Evolutionary conservation across 2,113 vertebrate genomes (phyloP).

Genomic region (Morone saxatilis): DNA sequence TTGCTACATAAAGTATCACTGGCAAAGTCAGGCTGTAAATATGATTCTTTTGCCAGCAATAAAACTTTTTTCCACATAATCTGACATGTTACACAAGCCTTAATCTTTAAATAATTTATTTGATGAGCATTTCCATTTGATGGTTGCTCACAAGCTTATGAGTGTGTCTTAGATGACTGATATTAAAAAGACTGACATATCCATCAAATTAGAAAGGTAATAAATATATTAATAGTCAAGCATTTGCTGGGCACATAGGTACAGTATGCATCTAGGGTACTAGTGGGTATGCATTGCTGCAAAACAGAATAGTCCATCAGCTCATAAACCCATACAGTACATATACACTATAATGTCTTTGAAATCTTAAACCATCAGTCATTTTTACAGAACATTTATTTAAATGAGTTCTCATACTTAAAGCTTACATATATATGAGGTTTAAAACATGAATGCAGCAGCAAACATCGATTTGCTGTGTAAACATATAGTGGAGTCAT

Average conservation of each 20-base stretch:
- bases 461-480: background rate
- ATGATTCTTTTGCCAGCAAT: background rate
- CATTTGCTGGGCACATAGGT: constrained; percentile 30
- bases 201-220: constrained; percentile 16
- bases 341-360: background rate
- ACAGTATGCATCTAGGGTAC: constrained; percentile 49
- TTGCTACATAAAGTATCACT: constrained; percentile 18
- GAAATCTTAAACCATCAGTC: background rate
- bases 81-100: background rate
- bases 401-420: background rate
- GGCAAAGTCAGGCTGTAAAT: constrained; percentile 19
- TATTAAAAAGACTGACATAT: constrained; percentile 11
- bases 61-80: background rate
- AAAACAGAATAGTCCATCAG: constrained; percentile 25
- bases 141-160: background rate
- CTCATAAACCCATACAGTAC: background rate
- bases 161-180: constrained; percentile 5
- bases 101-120: constrained; percentile 28
- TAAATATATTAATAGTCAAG: constrained; percentile 46
- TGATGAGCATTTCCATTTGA: background rate
- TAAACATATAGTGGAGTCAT: no score
- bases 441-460: background rate
- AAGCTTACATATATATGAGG: background rate
- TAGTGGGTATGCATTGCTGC: constrained; percentile 29
- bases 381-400: background rate